Evolutionary conservation across 2,113 vertebrate genomes (phyloP), one percentile per base, ranked within the genome.

Genomic region (Haliaeetus leucogaster): DNA sequence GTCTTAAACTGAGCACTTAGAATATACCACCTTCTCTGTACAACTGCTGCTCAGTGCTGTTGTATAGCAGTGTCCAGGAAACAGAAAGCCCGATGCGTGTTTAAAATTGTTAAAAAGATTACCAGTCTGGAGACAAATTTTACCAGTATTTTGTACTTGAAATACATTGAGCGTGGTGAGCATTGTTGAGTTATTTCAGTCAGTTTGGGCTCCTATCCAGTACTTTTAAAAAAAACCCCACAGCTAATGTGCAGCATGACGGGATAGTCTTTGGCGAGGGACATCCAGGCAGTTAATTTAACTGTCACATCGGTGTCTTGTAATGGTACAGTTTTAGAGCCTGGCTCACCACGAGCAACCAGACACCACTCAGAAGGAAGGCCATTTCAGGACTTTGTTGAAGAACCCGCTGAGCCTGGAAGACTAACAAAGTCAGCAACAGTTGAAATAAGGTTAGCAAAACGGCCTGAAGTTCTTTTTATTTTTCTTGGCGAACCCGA

Each of bases 261-360:
- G 40, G 93, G 67, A 89, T 10, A 63, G 66, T 59, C 61, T 42
- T 62, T 89, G 96, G 93, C 74, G 5, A 76, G 78, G 79, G 21
- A 90, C 63, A 65, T 91, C 32, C 42, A 86, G 94, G 93, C 93
- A 74, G 53, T 86, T 90, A 84, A 86, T 91, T 86, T 83, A 72
- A 87, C 65, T 72, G 63, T 87, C 94, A 95, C 61, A 90, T n/a
- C 0, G 2, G 81, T 74, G 67, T 58, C 83, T 66, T 90, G 81
- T 53, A 89, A 89, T 32, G 77, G 53, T 23, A 47, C 65, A 13
- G 76, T 93, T 98, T 97, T 93, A 96, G 95, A 94, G 58, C 19
- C n/a, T 74, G 70, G 83, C 83, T 92, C 40, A 80, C 63, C 4
- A 0, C 13, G 5, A 95, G 82, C 70, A 83, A 90, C 43, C 20